Base-by-base conservation (phyloP, 2,888 invertebrate genomes). In the Melinaea menophilus region DNA sequence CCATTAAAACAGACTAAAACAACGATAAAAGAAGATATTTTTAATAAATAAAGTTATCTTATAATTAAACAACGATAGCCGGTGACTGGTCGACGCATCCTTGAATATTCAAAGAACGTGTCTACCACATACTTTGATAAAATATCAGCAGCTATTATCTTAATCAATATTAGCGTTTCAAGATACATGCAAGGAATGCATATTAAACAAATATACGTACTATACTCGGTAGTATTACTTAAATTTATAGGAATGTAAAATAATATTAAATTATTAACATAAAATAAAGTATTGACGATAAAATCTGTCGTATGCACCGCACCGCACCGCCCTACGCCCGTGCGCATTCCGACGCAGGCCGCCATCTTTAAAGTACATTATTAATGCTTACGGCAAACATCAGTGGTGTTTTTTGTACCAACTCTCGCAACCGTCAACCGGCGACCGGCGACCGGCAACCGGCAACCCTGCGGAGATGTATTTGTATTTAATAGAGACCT, bases 301-400 rank as follows among this genome's bases (percentile, higher is more conserved):
- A 63, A 63, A 56, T 56, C 22, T 31, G 35, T 58, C 47, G 37
- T 41, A 41, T 7, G 7, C 9, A 9, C 9, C 11, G 41, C 9
- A 9, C 9, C 11, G 41, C 41, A 9, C 41, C 41, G 41, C 41
- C 41, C 41, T 41, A 41, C 9, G 41, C 41, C 9, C 11, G 41
- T 74, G 78, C 81, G 81, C 90, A 89, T 90, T 88, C 90, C 89
- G 74, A 73, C 71, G 69, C 62, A 72, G 71, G 77, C 79, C 81
- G 90, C 88, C 89, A 89, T 89, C 85, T 90, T 90, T 82, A 85
- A 85, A 86, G 73, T 88, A 86, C 88, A 89, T 89, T 88, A 89
- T 88, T 87, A 88, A 88, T 88, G 88, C 86, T 80, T 78, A 80
- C 85, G 77, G 80, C 83, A 79, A 82, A 81, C 85, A 77, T 77